Conservation (phyloP, 2,797 vertebrate genomes). For the Tauraco hartlaubi region DNA sequence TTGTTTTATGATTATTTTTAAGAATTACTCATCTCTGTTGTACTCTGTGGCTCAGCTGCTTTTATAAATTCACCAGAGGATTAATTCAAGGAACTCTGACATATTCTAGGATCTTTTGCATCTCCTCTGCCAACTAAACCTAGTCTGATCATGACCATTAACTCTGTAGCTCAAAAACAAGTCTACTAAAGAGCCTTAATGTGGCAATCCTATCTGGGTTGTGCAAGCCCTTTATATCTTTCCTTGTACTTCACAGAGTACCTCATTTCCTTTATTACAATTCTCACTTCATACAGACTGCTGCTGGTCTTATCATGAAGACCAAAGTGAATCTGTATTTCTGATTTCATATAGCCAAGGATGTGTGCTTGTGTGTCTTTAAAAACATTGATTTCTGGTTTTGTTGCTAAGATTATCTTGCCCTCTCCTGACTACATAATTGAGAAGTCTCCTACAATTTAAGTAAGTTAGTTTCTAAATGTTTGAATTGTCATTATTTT, state of each 20-base stretch:
- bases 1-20: neutral
- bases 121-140: neutral
- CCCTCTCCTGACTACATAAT: neutral
- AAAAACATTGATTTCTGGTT: constrained; percentile 27
- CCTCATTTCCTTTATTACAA: neutral
- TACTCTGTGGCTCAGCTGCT: neutral
- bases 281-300: neutral
- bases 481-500: neutral
- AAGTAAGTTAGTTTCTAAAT: neutral
- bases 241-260: neutral
- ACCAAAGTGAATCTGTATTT: neutral
- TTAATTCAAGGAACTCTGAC: neutral
- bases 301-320: constrained; percentile 35
- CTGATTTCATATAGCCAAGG: neutral
- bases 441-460: neutral
- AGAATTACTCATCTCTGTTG: constrained; percentile 26
- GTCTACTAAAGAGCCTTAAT: neutral
- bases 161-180: neutral
- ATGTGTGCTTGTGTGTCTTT: constrained; percentile 7
- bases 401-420: neutral
- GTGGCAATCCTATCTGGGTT: neutral
- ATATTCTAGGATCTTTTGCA: neutral
- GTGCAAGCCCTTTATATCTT: neutral
- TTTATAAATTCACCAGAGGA: constrained; percentile 26
- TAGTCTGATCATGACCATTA: neutral